These are phyloP conservation scores for Blera fallax DNA, from an alignment of 2,888 invertebrate species.

Conservation along the genomic window DNA sequence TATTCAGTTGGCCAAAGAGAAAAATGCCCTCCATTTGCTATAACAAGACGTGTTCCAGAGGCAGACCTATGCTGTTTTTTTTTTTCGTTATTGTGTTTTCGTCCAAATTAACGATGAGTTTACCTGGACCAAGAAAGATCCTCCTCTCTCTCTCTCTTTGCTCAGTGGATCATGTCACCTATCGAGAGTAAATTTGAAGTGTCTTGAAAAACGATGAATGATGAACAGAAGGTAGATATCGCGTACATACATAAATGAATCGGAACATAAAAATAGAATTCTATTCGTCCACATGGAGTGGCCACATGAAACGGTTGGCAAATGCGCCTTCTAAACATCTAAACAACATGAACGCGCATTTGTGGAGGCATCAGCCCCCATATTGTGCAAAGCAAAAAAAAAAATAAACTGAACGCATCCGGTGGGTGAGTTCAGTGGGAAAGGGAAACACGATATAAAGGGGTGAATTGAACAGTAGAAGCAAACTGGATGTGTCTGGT, in stretches of 20 bases:
- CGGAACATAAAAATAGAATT: constrained; percentile 59
- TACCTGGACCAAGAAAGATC: background rate
- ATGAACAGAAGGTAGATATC: constrained; percentile 41
- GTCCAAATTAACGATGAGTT: constrained; percentile 47
- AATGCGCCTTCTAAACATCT: constrained; percentile 15
- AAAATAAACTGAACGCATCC: constrained; percentile 68
- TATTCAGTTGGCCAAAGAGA: constrained; percentile 3
- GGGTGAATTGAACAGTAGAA: background rate
- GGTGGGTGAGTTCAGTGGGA: constrained; percentile 50
- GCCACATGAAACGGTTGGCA: background rate
- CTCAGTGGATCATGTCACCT: constrained; percentile 45
- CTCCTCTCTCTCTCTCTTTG: background rate
- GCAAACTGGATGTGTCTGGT: constrained; percentile 27
- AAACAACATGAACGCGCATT: background rate
- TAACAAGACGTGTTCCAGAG: constrained; percentile 19
- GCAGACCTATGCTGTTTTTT: constrained; percentile 28
- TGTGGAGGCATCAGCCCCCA: constrained; percentile 31
- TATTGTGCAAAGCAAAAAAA: constrained; percentile 55
- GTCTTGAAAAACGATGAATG: constrained; percentile 54
- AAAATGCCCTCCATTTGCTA: constrained; percentile 58
- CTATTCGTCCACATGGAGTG: constrained; percentile 19
- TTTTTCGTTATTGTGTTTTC: background rate
- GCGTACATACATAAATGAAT: constrained; percentile 47
- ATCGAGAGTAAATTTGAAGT: constrained; percentile 45
- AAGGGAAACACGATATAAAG: constrained; percentile 1